Conservation (phyloP, 2,797 vertebrate genomes). For the Galagoides demidoff region DNA sequence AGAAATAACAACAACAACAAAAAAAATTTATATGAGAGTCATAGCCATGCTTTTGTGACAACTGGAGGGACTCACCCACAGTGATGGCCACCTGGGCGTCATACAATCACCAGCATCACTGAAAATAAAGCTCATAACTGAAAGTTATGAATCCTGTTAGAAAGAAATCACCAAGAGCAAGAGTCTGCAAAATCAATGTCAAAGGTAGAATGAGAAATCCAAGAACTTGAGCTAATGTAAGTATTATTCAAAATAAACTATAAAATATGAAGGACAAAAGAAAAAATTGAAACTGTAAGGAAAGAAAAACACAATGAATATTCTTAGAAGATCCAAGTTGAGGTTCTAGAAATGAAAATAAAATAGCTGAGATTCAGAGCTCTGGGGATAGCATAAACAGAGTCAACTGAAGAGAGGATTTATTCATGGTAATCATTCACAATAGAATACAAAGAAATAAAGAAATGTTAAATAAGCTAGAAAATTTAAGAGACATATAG, state of each 20-base stretch:
- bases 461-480: neutral
- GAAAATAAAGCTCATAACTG: neutral
- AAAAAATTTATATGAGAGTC: neutral
- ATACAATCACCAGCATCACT: neutral
- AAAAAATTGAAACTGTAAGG: neutral
- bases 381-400: neutral
- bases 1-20: neutral
- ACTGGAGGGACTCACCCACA: neutral
- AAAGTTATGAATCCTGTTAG: too few species aligned
- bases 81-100: neutral
- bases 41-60: neutral
- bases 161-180: neutral
- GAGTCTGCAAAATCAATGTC: neutral
- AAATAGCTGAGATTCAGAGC: neutral
- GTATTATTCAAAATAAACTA: neutral
- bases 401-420: neutral
- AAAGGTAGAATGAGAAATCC: neutral
- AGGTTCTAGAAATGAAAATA: neutral
- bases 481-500: neutral
- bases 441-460: neutral
- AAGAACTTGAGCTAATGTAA: neutral
- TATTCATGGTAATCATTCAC: neutral
- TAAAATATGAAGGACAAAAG: neutral
- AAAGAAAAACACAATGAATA: neutral
- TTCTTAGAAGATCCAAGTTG: neutral